Evolutionary conservation across 1,140 invertebrate genomes (phyloP).

Genomic region (Polypedilum pembai): DNA sequence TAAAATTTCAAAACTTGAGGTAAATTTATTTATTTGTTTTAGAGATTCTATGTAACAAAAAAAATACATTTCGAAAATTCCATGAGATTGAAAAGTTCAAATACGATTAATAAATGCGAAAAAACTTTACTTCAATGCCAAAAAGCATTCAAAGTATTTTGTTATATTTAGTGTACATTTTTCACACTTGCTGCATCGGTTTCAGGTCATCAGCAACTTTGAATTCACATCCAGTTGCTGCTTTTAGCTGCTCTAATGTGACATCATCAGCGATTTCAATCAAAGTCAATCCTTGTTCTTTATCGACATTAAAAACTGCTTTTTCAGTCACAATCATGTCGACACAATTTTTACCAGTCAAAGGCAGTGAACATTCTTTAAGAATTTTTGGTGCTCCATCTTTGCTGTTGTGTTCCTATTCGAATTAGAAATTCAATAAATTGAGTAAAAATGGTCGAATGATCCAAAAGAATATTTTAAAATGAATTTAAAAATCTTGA

Average conservation of each 20-base stretch:
- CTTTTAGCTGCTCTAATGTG: constrained; percentile 72
- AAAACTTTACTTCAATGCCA: no score
- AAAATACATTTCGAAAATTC: no score
- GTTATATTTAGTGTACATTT: no score
- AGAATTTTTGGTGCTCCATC: constrained; percentile 90
- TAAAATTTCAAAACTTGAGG: no score
- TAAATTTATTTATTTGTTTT: no score
- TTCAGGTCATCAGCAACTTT: constrained; percentile 64
- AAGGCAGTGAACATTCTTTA: constrained; percentile 77
- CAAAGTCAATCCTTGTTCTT: constrained; percentile 70
- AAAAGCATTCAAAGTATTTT: no score
- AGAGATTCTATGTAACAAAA: no score
- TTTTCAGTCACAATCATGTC: constrained; percentile 97
- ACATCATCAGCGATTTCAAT: constrained; percentile 82
- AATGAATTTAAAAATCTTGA: no score
- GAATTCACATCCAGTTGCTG: constrained; percentile 79
- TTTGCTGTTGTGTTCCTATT: constrained; percentile 81
- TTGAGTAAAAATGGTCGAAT: no score
- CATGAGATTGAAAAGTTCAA: no score
- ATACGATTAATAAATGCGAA: no score
- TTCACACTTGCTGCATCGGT: constrained; percentile 55
- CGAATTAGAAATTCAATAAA: background rate
- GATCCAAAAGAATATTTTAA: no score
- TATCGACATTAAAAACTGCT: constrained; percentile 84
- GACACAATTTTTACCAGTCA: constrained; percentile 91